phyloP scores from a whole-genome alignment of 2,797 vertebrate species.

The Falco peregrinus region DNA sequence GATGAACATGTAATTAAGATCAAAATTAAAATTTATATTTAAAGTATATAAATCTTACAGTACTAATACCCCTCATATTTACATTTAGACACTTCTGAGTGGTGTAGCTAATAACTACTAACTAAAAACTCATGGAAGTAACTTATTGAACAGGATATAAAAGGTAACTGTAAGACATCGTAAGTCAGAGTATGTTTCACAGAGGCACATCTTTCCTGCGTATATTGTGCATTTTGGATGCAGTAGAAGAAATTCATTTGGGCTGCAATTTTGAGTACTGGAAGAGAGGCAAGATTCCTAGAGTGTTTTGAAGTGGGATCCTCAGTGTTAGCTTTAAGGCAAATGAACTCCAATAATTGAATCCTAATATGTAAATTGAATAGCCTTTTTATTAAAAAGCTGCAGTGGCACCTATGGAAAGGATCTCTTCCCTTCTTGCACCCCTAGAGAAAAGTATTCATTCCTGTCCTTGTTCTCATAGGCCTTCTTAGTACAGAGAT shows the following conservation, averaged over 20 bases:
- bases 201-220: slow-evolving; percentile 16
- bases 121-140: slow-evolving; percentile 55
- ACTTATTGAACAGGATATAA: slow-evolving; percentile 60
- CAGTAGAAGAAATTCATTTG: slow-evolving; percentile 1
- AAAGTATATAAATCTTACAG: slow-evolving; percentile 67
- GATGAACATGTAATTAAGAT: slow-evolving; percentile 72
- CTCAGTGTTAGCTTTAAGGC: neutral
- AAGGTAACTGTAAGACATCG: slow-evolving; percentile 39
- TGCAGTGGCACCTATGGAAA: neutral
- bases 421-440: neutral
- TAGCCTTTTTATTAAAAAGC: neutral
- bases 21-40: slow-evolving; percentile 75
- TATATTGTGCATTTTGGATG: neutral
- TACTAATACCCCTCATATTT: slow-evolving; percentile 54
- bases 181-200: slow-evolving; percentile 59
- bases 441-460: neutral
- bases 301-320: neutral
- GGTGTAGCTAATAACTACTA: slow-evolving; percentile 63
- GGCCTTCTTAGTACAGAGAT: neutral
- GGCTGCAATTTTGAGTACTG: neutral
- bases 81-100: slow-evolving; percentile 65
- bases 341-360: neutral
- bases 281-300: neutral
- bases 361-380: neutral
- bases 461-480: neutral